Evolutionary conservation across 2,113 vertebrate genomes (phyloP).

Genomic region (Miniopterus natalensis): DNA sequence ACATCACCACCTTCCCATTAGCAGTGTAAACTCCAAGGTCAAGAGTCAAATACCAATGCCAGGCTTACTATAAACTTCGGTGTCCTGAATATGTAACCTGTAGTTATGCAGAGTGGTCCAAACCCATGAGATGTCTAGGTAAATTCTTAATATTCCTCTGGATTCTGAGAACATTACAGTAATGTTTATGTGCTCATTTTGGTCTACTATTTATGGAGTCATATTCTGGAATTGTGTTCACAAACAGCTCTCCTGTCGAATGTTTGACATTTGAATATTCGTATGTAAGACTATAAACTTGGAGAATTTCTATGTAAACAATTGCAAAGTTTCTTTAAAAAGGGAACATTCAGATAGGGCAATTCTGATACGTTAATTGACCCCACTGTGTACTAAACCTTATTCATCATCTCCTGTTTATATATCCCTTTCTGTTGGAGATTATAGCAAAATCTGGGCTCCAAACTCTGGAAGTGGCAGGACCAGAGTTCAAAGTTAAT

Average conservation of each 20-base stretch:
- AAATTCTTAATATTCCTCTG: background rate
- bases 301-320: background rate
- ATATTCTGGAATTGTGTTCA: background rate
- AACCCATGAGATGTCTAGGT: background rate
- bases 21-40: background rate
- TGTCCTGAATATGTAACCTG: background rate
- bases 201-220: background rate
- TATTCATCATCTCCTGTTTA: background rate
- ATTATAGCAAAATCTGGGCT: background rate
- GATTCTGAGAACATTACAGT: background rate
- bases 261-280: background rate
- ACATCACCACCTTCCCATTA: background rate
- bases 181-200: background rate
- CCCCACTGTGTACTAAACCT: background rate
- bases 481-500: fast-evolving
- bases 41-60: background rate
- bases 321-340: no score
- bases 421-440: background rate
- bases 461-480: background rate
- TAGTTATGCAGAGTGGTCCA: background rate
- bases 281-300: no score
- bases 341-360: no score
- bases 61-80: background rate
- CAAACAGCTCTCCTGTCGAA: background rate
- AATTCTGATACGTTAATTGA: background rate